Percentiles rank a stretch among this genome's conserved stretches.
Conservation (phyloP, 2,797 vertebrate genomes). For the Cossypha heuglini region DNA sequence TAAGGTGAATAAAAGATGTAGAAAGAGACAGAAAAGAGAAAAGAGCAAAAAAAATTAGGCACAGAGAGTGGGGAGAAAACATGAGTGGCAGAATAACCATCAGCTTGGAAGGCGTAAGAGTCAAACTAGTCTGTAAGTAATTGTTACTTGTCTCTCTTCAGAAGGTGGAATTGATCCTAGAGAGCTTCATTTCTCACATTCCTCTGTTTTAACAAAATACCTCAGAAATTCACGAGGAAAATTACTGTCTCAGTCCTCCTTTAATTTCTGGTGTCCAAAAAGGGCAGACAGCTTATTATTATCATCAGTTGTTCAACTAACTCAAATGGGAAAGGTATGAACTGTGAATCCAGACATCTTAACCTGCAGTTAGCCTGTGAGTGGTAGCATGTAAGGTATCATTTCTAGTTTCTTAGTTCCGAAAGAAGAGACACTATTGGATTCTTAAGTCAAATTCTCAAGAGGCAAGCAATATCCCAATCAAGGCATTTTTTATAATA, state of each 20-base stretch:
- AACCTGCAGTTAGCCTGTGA: neutral
- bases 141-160: neutral
- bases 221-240: neutral
- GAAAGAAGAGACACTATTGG: neutral
- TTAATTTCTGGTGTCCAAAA: neutral
- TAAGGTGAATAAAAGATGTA: neutral
- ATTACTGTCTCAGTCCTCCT: neutral
- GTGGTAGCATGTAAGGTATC: rapidly evolving
- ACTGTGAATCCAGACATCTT: neutral
- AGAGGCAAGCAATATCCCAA: neutral
- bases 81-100: neutral
- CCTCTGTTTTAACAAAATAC: neutral
- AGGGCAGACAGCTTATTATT: neutral
- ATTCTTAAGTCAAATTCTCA: neutral
- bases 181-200: neutral
- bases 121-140: neutral
- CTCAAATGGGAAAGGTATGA: neutral
- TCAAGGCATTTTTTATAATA: neutral
- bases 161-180: neutral
- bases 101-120: neutral
- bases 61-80: neutral
- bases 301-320: neutral
- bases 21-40: neutral
- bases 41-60: rapidly evolving
- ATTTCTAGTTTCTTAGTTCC: neutral